Evolutionary conservation across 2,888 invertebrate species (phyloP), one percentile per base, ranked within the genome.

Genomic region (Seira ritae): DNA sequence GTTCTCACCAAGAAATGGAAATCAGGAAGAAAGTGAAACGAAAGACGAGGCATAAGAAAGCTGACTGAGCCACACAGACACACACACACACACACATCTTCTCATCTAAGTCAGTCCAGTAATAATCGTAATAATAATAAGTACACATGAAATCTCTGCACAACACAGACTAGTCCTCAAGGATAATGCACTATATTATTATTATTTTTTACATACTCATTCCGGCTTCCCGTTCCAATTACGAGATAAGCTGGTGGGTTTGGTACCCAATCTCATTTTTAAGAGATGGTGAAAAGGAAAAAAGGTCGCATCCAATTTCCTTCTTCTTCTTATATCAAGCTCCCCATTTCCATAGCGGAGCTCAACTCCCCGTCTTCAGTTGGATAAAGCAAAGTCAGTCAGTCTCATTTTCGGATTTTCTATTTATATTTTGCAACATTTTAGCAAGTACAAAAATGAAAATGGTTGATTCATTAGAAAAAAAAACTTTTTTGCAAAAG

Each of bases 161-260:
- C 2, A 6, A 55, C 55, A 55, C 55, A 55, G 2, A 31, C n/a
- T n/a, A 31, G 31, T 31, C 2, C 31, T 31, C 8, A 31, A 4
- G 8, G 31, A 8, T 31, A 31, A 55, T 3, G 55, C 55, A 55
- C 42, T 31, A 55, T 55, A 3, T 55, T 55, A 55, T 55, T 55
- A 55, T 55, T 42, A n/a, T n/a, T n/a, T 31, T 55, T 55, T 55
- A 12, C 55, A 55, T 55, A 55, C 55, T 55, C 55, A 55, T 12
- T 55, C 17, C 15, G 12, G 55, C 15, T 55, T 17, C 55, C 55
- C 55, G 17, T 55, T 17, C 17, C 55, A 55, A 55, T 55, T 55
- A 55, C 55, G 3, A 17, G 55, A 55, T 55, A 55, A 55, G 55
- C 55, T 55, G 3, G 6, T 55, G 31, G 31, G 31, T 8, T 31